A percentile compares a stretch with the other conserved stretches of the same genome.
These are phyloP conservation scores for Halichoerus grypus DNA, from an alignment of 2,113 vertebrate species.

Conservation along the genomic window DNA sequence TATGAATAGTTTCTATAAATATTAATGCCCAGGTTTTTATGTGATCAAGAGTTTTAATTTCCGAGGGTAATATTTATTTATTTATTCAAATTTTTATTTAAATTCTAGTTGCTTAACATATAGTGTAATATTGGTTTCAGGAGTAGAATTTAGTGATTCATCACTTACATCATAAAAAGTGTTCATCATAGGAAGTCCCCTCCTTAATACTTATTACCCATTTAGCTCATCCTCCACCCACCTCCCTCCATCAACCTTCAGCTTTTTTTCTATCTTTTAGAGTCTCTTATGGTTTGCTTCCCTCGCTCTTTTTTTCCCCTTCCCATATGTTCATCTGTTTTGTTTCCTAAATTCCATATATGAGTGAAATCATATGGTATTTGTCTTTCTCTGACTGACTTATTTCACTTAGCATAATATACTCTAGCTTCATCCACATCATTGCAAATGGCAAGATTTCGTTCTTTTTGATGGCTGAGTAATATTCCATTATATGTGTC, in stretches of 20 bases:
- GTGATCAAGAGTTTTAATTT: constrained; percentile 13
- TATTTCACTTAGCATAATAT: no score
- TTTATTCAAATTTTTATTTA: not conserved
- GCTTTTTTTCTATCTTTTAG: not conserved
- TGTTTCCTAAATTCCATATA: not conserved
- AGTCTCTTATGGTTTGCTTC: not conserved
- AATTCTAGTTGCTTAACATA: not conserved
- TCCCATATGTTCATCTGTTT: not conserved
- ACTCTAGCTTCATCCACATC: no score
- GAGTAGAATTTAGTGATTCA: not conserved
- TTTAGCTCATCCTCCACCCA: not conserved
- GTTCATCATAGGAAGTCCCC: not conserved
- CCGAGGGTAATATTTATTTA: not conserved
- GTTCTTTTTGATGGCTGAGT: no score
- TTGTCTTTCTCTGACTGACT: no score
- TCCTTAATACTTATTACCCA: not conserved
- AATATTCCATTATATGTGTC: no score
- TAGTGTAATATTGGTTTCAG: not conserved
- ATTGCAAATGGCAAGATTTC: no score
- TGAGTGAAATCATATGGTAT: no score
- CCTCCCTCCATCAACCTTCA: not conserved
- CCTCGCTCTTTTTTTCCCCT: not conserved
- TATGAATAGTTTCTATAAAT: constrained; percentile 32
- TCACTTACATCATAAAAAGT: not conserved
- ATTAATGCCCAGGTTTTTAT: constrained; percentile 15